Conservation (phyloP, 92 coral and sea anemone species). For the Meandrina meandrites region DNA sequence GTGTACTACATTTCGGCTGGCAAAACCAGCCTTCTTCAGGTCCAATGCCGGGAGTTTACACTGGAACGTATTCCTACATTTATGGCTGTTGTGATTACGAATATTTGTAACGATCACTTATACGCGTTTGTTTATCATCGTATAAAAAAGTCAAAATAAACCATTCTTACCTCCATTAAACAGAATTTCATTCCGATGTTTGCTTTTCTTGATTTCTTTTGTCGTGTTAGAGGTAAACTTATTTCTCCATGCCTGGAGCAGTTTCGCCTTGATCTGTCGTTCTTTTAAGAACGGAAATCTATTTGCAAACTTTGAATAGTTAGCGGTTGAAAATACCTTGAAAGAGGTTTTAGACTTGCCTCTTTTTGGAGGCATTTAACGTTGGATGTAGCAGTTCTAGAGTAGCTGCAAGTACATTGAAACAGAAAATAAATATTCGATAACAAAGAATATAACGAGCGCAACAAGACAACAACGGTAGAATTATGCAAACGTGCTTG, state of each 20-base stretch:
- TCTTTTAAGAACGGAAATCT: conserved; percentile 81
- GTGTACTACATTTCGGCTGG: too few relatives aligned
- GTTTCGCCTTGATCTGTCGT: conserved; percentile 81
- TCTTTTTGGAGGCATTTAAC: conserved; percentile 32
- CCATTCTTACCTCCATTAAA: conserved; percentile 16
- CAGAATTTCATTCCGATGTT: neutral
- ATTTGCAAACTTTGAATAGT: conserved; percentile 63
- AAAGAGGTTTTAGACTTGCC: conserved; percentile 40
- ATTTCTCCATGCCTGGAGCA: conserved; percentile 72
- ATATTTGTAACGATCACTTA: too few relatives aligned
- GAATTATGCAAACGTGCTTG: neutral
- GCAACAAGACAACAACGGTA: neutral
- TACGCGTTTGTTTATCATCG: neutral
- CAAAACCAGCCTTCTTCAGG: too few relatives aligned
- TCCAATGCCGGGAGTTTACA: too few relatives aligned
- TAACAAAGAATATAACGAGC: neutral
- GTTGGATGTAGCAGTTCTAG: neutral
- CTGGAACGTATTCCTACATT: too few relatives aligned
- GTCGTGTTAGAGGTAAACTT: neutral
- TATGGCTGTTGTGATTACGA: too few relatives aligned
- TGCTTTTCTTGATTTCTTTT: neutral
- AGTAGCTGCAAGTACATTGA: conserved; percentile 4
- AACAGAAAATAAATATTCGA: neutral
- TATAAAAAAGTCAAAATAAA: neutral
- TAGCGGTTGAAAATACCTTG: conserved; percentile 60